These are phyloP conservation scores for Linyphia triangularis DNA, from an alignment of 2,888 invertebrate genomes.

Conservation along the genomic window DNA sequence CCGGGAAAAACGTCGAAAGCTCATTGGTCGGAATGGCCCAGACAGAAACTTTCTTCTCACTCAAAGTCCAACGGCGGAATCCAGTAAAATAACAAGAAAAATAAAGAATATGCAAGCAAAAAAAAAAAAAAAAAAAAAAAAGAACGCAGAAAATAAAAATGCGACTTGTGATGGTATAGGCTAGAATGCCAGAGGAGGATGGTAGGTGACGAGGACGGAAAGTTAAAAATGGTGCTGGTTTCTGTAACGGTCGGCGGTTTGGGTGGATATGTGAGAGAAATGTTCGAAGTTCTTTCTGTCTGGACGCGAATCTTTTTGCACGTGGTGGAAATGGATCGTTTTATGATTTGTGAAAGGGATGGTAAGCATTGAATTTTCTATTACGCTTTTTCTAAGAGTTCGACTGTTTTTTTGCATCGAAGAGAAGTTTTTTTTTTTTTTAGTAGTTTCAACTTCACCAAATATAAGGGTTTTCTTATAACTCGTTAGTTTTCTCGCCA, in stretches of 20 bases:
- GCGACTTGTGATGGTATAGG: neutral
- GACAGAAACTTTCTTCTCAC: conserved; percentile 65
- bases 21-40: conserved; percentile 58
- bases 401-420: neutral
- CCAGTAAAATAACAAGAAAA: conserved; percentile 48
- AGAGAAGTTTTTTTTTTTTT: neutral
- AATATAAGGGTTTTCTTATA: too few relatives aligned
- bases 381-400: neutral
- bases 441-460: too few relatives aligned
- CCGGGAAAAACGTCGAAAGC: conserved; percentile 50
- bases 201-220: conserved; percentile 20
- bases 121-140: conserved; percentile 29
- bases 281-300: conserved; percentile 29
- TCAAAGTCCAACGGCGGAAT: conserved; percentile 73
- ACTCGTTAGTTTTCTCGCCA: too few relatives aligned
- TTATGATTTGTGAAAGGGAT: neutral
- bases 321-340: neutral
- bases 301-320: conserved; percentile 13
- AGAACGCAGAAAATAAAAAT: conserved; percentile 30
- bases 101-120: conserved; percentile 14
- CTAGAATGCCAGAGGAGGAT: neutral
- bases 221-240: conserved; percentile 63
- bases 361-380: neutral
- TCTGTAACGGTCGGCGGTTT: conserved; percentile 60
- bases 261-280: conserved; percentile 17